Evolutionary conservation across 2,113 vertebrate genomes (phyloP).

Genomic region (Hiodon tergisus): DNA sequence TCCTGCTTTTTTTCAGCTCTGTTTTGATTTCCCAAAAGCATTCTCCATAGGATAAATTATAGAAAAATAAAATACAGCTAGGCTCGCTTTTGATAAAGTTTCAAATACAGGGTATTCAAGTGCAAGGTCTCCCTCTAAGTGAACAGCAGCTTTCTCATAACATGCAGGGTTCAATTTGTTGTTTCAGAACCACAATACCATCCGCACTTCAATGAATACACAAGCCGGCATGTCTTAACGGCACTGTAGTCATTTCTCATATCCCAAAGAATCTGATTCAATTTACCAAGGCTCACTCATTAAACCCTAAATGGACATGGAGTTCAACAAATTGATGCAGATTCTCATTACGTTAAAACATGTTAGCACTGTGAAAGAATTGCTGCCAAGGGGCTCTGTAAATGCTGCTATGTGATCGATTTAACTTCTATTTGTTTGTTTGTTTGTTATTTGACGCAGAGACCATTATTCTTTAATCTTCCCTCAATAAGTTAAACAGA

Average conservation of each 20-base stretch:
- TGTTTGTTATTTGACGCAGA: slow-evolving; percentile 42
- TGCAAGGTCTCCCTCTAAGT: background rate
- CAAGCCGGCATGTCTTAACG: background rate
- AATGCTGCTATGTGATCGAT: slow-evolving; percentile 23
- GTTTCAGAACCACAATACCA: background rate
- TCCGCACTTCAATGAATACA: background rate
- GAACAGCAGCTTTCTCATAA: no score
- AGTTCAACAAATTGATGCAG: background rate
- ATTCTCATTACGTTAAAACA: background rate
- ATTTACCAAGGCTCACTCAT: background rate
- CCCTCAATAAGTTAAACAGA: slow-evolving; percentile 44
- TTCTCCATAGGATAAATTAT: background rate
- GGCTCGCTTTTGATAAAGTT: no score
- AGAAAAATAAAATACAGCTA: no score
- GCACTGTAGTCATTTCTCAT: background rate
- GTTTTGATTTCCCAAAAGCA: no score
- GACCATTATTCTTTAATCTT: slow-evolving; percentile 43
- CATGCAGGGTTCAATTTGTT: background rate
- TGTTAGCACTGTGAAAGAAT: slow-evolving; percentile 18
- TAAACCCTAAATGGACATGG: slow-evolving; percentile 10
- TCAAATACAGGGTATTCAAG: background rate
- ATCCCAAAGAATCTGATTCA: background rate
- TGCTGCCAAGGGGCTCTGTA: slow-evolving; percentile 17
- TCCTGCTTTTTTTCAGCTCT: no score
- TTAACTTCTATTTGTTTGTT: slow-evolving; percentile 17